phyloP scores from a whole-genome alignment of 2,888 invertebrate species.

The Cantharis flavilabris region DNA sequence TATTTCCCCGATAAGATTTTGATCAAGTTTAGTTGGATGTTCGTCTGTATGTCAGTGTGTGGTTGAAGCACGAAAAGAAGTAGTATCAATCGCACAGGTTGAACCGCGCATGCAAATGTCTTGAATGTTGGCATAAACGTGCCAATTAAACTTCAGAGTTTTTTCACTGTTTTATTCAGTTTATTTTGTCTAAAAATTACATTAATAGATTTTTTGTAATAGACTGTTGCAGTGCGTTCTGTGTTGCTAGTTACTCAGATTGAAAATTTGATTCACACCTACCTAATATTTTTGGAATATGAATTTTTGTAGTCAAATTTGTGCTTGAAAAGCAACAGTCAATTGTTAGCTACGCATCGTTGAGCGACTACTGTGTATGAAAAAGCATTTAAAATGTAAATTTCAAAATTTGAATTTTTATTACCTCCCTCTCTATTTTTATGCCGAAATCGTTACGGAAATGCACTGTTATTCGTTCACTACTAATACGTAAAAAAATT shows the following conservation, averaged over 20 bases:
- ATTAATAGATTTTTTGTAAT: too few relatives aligned
- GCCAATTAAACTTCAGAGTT: too few relatives aligned
- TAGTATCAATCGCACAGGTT: too few relatives aligned
- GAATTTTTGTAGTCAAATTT: conserved; percentile 26
- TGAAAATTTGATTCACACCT: not conserved
- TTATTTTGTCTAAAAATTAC: too few relatives aligned
- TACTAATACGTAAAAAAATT: conserved; percentile 18
- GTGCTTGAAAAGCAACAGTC: conserved; percentile 36
- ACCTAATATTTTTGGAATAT: conserved; percentile 18
- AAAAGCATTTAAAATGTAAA: conserved; percentile 56
- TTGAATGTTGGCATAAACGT: too few relatives aligned
- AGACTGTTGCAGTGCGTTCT: not conserved
- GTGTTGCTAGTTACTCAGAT: not conserved
- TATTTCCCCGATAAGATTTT: too few relatives aligned
- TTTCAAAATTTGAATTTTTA: conserved; percentile 55
- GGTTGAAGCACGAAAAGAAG: too few relatives aligned
- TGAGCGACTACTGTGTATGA: conserved; percentile 48
- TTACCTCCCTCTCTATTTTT: conserved; percentile 41
- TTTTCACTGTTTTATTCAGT: too few relatives aligned
- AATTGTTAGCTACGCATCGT: conserved; percentile 48
- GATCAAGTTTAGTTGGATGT: too few relatives aligned
- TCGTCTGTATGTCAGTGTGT: too few relatives aligned
- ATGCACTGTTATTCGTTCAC: conserved; percentile 18
- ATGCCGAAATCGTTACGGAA: conserved; percentile 27
- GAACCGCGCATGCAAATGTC: too few relatives aligned